These are phyloP conservation scores for Oryzias dopingdopingensis DNA, from an alignment of 2,797 vertebrate genomes.

Conservation along the genomic window DNA sequence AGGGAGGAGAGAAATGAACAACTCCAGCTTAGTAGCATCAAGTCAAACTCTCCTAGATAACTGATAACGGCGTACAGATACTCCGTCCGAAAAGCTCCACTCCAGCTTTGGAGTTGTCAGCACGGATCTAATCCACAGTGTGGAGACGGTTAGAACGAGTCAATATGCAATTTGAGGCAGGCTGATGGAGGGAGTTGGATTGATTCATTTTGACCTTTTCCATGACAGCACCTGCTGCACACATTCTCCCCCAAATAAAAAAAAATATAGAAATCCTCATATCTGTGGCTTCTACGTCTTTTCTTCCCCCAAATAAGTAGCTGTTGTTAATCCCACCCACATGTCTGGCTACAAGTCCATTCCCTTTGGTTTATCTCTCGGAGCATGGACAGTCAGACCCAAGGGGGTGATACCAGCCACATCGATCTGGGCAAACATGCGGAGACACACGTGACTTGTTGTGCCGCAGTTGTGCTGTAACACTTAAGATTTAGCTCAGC, in stretches of 20 bases:
- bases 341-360: slow-evolving; percentile 58
- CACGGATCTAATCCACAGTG: slow-evolving; percentile 58
- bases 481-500: slow-evolving; percentile 33
- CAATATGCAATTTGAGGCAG: slow-evolving; percentile 73
- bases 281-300: slow-evolving; percentile 57
- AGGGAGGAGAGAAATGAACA: slow-evolving; percentile 27
- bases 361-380: slow-evolving; percentile 60
- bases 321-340: slow-evolving; percentile 70
- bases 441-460: slow-evolving; percentile 9
- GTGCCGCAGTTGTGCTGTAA: slow-evolving; percentile 36
- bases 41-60: slow-evolving; percentile 29
- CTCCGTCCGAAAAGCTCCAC: slow-evolving; percentile 26
- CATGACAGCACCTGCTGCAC: slow-evolving; percentile 60
- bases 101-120: slow-evolving; percentile 53
- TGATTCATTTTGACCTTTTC: slow-evolving; percentile 78
- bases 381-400: slow-evolving; percentile 43
- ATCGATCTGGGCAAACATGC: slow-evolving; percentile 63
- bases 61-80: slow-evolving; percentile 23
- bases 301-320: slow-evolving; percentile 64
- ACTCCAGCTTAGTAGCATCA: slow-evolving; percentile 31
- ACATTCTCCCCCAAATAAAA: slow-evolving; percentile 66
- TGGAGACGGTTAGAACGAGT: slow-evolving; percentile 53
- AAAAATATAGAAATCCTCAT: slow-evolving; percentile 68
- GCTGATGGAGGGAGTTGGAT: slow-evolving; percentile 60
- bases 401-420: slow-evolving; percentile 48